Evolutionary conservation across 2,113 vertebrate genomes (phyloP).

Genomic region (Dermatemys mawii): DNA sequence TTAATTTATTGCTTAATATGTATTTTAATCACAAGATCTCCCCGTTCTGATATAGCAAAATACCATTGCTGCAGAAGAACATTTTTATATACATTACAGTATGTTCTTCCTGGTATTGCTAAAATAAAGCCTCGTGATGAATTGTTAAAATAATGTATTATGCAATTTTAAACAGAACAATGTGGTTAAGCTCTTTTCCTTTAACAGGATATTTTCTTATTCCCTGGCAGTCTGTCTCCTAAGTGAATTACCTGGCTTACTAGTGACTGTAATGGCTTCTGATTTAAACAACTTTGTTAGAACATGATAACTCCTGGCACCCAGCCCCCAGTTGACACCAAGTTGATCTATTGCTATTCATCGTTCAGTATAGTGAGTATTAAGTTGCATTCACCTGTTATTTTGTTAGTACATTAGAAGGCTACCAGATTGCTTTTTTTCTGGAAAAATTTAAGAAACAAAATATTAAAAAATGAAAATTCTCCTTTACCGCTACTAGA

Average conservation of each 20-base stretch:
- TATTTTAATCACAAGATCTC: slow-evolving; percentile 38
- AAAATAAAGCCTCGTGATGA: slow-evolving; percentile 24
- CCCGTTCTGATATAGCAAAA: slow-evolving; percentile 33
- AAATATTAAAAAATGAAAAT: slow-evolving; percentile 1
- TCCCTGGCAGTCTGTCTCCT: background rate
- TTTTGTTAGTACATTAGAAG: background rate
- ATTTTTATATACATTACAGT: background rate
- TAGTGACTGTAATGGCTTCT: slow-evolving; percentile 25
- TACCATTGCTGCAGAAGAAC: slow-evolving; percentile 13
- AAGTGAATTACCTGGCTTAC: background rate
- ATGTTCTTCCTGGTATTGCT: slow-evolving; percentile 40
- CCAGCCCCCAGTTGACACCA: slow-evolving; percentile 42
- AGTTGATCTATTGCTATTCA: background rate
- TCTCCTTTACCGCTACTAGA: background rate
- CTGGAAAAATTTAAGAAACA: background rate
- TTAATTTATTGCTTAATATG: slow-evolving; percentile 32
- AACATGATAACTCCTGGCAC: background rate
- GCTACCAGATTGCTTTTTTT: slow-evolving; percentile 3
- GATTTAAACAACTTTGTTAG: slow-evolving; percentile 29
- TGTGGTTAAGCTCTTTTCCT: background rate
- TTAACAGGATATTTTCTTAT: slow-evolving; percentile 30
- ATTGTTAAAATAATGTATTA: slow-evolving; percentile 23
- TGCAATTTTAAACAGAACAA: slow-evolving; percentile 57
- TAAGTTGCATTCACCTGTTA: background rate
- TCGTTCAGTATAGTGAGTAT: background rate